These are phyloP conservation scores for Carcharodon carcharias DNA, from an alignment of 2,797 vertebrate genomes.

Conservation along the genomic window DNA sequence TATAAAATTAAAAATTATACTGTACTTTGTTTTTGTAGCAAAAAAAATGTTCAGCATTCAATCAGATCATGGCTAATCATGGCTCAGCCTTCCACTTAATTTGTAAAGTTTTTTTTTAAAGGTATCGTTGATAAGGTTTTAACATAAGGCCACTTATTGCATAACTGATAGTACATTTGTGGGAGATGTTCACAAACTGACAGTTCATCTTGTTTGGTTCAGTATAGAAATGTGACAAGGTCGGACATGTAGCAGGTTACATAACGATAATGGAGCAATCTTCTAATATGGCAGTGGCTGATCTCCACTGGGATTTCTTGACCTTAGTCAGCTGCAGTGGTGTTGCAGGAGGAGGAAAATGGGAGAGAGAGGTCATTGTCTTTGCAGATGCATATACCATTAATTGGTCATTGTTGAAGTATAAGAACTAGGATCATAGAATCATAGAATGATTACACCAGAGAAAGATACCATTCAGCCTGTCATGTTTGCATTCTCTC, in stretches of 20 bases:
- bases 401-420: neutral
- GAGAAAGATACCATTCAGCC: neutral
- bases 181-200: neutral
- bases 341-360: neutral
- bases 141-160: neutral
- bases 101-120: neutral
- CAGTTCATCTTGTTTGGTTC: neutral
- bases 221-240: neutral
- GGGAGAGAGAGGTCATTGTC: neutral
- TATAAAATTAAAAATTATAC: neutral
- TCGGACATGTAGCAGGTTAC: neutral
- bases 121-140: neutral
- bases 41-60: neutral
- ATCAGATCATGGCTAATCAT: neutral
- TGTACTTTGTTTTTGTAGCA: neutral
- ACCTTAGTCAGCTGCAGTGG: neutral
- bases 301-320: neutral
- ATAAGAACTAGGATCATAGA: neutral
- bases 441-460: neutral
- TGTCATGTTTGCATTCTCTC: neutral
- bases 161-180: neutral
- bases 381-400: neutral
- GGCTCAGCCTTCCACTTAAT: neutral
- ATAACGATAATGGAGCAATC: neutral
- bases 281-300: neutral